Evolutionary conservation across 2,113 vertebrate genomes (phyloP).

Genomic region (Pseudopipra pipra): DNA sequence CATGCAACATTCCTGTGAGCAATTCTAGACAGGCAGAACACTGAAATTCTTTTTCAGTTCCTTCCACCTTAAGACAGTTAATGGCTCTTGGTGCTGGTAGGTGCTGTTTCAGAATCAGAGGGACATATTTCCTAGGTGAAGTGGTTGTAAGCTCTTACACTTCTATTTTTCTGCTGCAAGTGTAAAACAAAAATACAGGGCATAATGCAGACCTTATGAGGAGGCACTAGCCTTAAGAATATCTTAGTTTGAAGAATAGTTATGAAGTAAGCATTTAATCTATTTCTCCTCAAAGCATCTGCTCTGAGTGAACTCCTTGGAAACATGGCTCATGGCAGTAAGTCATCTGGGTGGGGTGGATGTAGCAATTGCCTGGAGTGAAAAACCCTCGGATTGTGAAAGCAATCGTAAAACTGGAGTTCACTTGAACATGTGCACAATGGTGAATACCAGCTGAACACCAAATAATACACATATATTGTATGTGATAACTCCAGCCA

Average conservation of each 20-base stretch:
- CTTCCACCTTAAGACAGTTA: not conserved
- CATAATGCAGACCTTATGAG: not conserved
- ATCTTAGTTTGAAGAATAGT: not conserved
- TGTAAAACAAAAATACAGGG: not conserved
- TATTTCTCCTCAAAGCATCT: not conserved
- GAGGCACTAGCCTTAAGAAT: not conserved
- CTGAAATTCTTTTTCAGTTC: not conserved
- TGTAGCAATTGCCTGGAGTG: not conserved
- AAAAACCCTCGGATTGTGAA: not conserved
- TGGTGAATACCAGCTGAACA: not conserved
- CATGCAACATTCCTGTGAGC: not conserved
- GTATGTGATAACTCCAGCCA: not conserved
- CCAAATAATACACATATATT: too few relatives aligned
- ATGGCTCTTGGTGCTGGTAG: not conserved
- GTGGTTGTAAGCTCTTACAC: not conserved
- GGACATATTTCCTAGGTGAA: not conserved
- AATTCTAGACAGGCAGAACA: not conserved
- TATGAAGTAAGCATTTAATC: too few relatives aligned
- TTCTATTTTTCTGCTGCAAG: not conserved
- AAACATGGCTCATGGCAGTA: not conserved
- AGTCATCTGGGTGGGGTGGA: not conserved
- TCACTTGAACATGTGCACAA: not conserved
- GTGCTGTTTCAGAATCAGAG: not conserved
- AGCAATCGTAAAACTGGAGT: not conserved
- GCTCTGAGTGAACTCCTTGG: not conserved